These are phyloP conservation scores for Boulengeromyrus knoepffleri DNA, from an alignment of 2,113 vertebrate genomes.

Conservation along the genomic window DNA sequence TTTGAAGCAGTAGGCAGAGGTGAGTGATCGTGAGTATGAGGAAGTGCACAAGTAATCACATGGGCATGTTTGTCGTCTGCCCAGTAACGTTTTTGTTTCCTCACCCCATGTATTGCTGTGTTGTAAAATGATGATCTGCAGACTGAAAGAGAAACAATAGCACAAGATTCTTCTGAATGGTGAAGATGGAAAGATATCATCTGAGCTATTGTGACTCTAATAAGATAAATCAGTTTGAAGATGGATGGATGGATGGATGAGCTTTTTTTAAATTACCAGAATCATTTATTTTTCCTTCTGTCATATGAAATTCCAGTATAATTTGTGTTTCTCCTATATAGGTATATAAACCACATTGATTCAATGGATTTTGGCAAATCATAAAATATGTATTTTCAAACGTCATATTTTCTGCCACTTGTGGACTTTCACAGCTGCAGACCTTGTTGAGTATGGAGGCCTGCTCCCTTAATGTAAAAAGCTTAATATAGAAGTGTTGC, in stretches of 20 bases:
- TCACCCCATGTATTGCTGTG: neutral
- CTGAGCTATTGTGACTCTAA: neutral
- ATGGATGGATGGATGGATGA: neutral
- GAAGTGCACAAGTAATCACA: neutral
- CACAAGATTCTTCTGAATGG: neutral
- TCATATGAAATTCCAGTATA: neutral
- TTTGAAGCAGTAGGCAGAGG: neutral
- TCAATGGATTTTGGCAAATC: neutral
- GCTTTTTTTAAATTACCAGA: neutral
- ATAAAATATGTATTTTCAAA: neutral
- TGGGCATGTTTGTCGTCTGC: neutral
- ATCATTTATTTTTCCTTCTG: neutral
- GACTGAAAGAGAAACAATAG: neutral
- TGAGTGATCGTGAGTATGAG: neutral
- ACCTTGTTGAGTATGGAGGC: neutral
- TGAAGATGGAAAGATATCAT: neutral
- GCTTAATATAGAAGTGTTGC: neutral
- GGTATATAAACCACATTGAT: neutral
- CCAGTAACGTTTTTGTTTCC: neutral
- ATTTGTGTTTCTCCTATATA: neutral
- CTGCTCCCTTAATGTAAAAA: neutral
- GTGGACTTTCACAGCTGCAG: neutral
- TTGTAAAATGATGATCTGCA: neutral
- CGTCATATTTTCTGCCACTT: neutral
- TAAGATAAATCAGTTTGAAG: neutral